Percentiles rank a stretch among this genome's conserved stretches.
phyloP scores from a whole-genome alignment of 2,888 invertebrate genomes.

The Morpho deidamia region DNA sequence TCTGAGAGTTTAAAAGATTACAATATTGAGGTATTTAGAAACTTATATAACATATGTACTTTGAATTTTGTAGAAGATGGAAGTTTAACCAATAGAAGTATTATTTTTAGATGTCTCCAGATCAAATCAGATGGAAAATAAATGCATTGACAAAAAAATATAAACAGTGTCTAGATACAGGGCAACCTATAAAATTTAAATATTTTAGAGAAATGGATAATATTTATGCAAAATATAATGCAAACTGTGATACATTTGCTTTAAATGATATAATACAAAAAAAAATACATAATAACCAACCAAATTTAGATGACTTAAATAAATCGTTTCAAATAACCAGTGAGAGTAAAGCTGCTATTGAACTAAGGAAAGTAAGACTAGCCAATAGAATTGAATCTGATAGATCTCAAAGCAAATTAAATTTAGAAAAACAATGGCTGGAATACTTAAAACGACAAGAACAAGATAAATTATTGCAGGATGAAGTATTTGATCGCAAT shows the following conservation, averaged over 20 bases:
- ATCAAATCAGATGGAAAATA: constrained; percentile 53
- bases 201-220: constrained; percentile 46
- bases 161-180: constrained; percentile 42
- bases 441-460: constrained; percentile 44
- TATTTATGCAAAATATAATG: constrained; percentile 43
- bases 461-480: constrained; percentile 34
- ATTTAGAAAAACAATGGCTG: constrained; percentile 49
- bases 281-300: constrained; percentile 20
- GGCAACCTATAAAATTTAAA: constrained; percentile 41
- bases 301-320: not conserved
- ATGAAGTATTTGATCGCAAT: constrained; percentile 37
- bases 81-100: not conserved
- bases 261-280: constrained; percentile 34
- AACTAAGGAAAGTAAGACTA: constrained; percentile 45
- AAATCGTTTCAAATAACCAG: not conserved
- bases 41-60: not conserved
- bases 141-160: constrained; percentile 51
- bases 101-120: constrained; percentile 39
- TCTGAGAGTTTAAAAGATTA: constrained; percentile 40
- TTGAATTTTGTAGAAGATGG: not conserved
- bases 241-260: constrained; percentile 37
- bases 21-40: constrained; percentile 39
- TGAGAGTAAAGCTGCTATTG: constrained; percentile 43
- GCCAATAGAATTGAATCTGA: constrained; percentile 48
- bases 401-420: constrained; percentile 43